Evolutionary conservation across 2,797 vertebrate species (phyloP), one percentile per base, ranked within the genome.

Genomic region (Pseudomugil gertrudae): DNA sequence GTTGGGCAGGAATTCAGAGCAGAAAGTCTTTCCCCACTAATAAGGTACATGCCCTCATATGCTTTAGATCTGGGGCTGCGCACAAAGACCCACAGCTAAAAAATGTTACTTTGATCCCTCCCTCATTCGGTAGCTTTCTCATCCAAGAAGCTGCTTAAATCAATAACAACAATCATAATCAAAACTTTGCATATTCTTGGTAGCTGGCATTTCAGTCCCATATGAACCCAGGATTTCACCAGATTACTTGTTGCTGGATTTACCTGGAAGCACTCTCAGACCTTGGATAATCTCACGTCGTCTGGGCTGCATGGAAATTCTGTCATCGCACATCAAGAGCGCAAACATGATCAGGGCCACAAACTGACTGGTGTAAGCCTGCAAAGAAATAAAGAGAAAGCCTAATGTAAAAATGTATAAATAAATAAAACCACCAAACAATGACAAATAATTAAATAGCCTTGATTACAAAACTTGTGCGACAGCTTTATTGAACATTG

Each of bases 361-460:
- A 63, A 99, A 99, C 91, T 99, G 98, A 89, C 98, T 99, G 71
- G 96, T 99, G 69, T 99, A 99, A 17, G 98, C 98, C 98, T 99
- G 86, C 21, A 60, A 9, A 57, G n/a, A 19, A 65, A 48, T 56
- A 60, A 56, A 57, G 43, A 27, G 40, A 66, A 53, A 15, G 13
- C 29, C 21, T 61, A 19, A 15, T 30, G 13, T 38, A 24, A 30
- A 51, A 27, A 13, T 29, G 2, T 1, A 60, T 9, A 35, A 45
- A n/a, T 45, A 9, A n/a, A 45, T n/a, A n/a, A 47, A 47, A 23
- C n/a, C 3, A 24, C 32, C 51, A 15, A 13, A 61, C 2, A 23
- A 2, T 45, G 17, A 51, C 69, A 55, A 23, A 40, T 23, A 3
- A 29, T 71, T 33, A 29, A 45, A 33, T 62, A 19, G 5, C 11